phyloP scores from a whole-genome alignment of 2,888 invertebrate species.

The Neoitamus cyanurus region DNA sequence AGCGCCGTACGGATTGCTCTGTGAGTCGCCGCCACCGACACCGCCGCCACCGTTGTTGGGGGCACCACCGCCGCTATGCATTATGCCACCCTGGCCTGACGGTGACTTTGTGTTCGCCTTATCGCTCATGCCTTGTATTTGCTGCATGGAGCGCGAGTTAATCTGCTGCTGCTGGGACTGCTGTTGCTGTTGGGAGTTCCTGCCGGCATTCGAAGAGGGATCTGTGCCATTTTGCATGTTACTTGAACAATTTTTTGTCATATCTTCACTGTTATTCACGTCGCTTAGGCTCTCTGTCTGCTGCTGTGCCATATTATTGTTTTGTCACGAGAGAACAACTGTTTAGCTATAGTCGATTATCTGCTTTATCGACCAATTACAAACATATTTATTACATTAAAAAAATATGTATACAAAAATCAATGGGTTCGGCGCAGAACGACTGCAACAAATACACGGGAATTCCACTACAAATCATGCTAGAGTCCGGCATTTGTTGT shows the following conservation, averaged over 20 bases:
- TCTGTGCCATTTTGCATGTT: conserved; percentile 57
- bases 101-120: conserved; percentile 51
- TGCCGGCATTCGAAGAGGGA: conserved; percentile 50
- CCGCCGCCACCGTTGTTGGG: conserved; percentile 34
- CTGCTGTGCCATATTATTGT: conserved; percentile 57
- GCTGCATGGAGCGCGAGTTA: conserved; percentile 45
- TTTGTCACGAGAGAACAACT: neutral
- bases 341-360: conserved; percentile 11
- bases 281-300: conserved; percentile 57
- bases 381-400: conserved; percentile 46
- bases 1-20: conserved; percentile 47
- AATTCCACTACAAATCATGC: conserved; percentile 48
- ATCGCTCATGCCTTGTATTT: conserved; percentile 55
- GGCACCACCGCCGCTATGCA: conserved; percentile 11
- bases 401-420: conserved; percentile 53
- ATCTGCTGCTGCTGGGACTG: conserved; percentile 55
- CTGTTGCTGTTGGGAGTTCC: conserved; percentile 56
- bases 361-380: conserved; percentile 43
- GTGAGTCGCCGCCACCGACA: conserved; percentile 43
- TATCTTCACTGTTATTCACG: conserved; percentile 54
- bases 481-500: conserved; percentile 52
- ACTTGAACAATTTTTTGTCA: conserved; percentile 50
- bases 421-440: conserved; percentile 56
- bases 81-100: conserved; percentile 37
- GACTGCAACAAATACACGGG: conserved; percentile 54